Evolutionary conservation across 1,140 invertebrate species (phyloP).

Genomic region (Panulirus ornatus): DNA sequence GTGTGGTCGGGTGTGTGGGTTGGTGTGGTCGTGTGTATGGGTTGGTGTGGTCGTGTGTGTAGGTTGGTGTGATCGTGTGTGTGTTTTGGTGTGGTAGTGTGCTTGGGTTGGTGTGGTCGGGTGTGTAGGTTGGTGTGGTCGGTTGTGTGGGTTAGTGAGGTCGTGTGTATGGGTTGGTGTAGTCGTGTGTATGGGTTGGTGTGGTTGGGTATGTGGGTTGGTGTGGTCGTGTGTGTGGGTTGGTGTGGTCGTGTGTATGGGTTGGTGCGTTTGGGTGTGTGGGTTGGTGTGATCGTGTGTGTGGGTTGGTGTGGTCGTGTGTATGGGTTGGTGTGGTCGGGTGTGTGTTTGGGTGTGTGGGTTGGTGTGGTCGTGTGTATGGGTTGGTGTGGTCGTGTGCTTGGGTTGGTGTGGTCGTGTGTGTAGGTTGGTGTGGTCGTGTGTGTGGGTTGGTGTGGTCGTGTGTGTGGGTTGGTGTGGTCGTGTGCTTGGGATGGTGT

Average conservation of each 20-base stretch:
- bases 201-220: background rate
- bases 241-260: slow-evolving; percentile 14
- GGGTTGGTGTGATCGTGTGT: too few relatives aligned
- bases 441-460: too few relatives aligned
- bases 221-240: slow-evolving; percentile 11
- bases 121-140: background rate
- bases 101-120: background rate
- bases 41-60: background rate
- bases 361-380: too few relatives aligned
- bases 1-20: background rate
- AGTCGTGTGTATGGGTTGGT: background rate
- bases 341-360: background rate
- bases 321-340: background rate
- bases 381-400: too few relatives aligned
- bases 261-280: too few relatives aligned
- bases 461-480: too few relatives aligned
- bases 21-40: background rate
- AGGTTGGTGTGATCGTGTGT: background rate
- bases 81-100: background rate
- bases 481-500: too few relatives aligned
- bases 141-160: background rate
- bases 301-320: background rate
- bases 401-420: too few relatives aligned
- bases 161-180: background rate
- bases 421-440: too few relatives aligned